Evolutionary conservation across 2,888 invertebrate species (phyloP), one percentile per base, ranked within the genome.

Genomic region (Acanthoscelides obtectus): DNA sequence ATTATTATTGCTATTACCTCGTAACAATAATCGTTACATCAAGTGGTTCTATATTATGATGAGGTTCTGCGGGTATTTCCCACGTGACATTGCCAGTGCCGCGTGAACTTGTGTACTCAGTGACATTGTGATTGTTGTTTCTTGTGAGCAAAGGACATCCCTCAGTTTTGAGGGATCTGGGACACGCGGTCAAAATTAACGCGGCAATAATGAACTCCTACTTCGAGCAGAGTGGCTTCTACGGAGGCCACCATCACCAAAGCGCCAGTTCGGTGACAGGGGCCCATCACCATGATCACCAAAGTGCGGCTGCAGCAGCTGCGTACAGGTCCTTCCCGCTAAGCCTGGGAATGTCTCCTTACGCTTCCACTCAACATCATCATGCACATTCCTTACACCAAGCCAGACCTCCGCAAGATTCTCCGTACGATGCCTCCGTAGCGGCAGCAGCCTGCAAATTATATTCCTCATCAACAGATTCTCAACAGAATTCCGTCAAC

Each of bases 221-320:
- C 87, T 97, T 96, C 87, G 96, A 96, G 89, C 96, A 96, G 89
- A 93, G 94, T 87, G 96, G 96, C 87, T 97, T 97, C 89, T 96
- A 97, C 89, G 95, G 96, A 83, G 90, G 93, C 83, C 95, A 95
- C 87, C 95, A 95, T 84, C 93, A 95, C 88, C 93, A 95, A 88
- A 89, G 90, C 75, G 89, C 91, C 79, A 89, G 91, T 74, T 87
- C 90, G 86, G 87, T 91, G 81, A 81, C 88, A 77, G 87, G 88
- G 69, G 87, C 87, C 67, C 88, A 90, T 74, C 89, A 89, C 77
- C 89, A 90, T 77, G 91, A 91, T 81, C 89, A 90, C 76, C 91
- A 91, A 81, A 94, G 95, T 79, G 92, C 94, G 86, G 88, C 91
- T 77, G 88, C 91, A 69, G 90, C 90, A 70, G 91, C 91, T 66